Evolutionary conservation across 2,113 vertebrate genomes (phyloP).

Genomic region (Abramis brama): DNA sequence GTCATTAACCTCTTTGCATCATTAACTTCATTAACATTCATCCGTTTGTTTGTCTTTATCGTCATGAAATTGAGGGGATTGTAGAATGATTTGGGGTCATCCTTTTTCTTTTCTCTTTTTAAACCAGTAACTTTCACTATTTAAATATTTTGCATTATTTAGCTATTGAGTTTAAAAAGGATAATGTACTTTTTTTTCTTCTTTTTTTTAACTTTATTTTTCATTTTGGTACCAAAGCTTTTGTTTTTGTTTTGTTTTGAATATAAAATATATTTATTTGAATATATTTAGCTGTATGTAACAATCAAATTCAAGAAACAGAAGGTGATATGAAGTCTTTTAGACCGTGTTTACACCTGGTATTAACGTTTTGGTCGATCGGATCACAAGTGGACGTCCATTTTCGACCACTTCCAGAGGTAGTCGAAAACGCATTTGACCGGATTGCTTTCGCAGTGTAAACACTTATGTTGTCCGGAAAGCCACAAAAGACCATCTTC

Average conservation of each 20-base stretch:
- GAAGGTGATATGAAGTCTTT: not conserved
- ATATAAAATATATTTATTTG: not conserved
- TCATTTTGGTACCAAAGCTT: not conserved
- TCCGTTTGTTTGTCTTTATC: not conserved
- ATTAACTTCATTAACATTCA: not conserved
- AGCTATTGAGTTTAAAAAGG: not conserved
- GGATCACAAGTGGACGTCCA: too few species aligned
- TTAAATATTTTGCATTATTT: not conserved
- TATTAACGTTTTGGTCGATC: too few species aligned
- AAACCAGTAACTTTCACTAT: not conserved
- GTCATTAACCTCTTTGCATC: conserved; percentile 1
- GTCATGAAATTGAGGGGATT: not conserved
- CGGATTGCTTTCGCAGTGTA: too few species aligned
- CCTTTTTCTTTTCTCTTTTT: too few species aligned
- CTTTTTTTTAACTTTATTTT: too few species aligned
- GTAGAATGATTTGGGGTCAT: not conserved
- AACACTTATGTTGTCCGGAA: too few species aligned
- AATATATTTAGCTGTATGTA: not conserved
- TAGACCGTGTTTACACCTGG: too few species aligned
- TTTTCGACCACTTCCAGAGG: too few species aligned
- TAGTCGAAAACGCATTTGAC: too few species aligned
- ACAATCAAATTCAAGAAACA: not conserved
- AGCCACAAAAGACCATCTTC: too few species aligned
- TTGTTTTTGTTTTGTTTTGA: not conserved
- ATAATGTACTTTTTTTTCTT: not conserved